Evolutionary conservation across 2,113 vertebrate species (phyloP).

Genomic region (Spea multiplicata): DNA sequence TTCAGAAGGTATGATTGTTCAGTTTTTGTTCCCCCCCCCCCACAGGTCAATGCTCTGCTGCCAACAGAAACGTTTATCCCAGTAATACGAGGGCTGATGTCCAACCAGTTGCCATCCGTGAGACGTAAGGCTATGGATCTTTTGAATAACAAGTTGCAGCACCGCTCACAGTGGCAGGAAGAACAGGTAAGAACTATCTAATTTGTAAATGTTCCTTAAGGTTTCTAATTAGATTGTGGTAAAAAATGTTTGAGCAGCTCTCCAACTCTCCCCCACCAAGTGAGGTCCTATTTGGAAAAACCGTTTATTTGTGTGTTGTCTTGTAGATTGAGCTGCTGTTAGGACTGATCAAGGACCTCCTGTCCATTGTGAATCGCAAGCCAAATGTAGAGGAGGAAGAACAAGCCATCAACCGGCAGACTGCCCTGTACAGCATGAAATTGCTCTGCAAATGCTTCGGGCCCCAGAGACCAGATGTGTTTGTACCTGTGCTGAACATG

Average conservation of each 20-base stretch:
- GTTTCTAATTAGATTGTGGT: no score
- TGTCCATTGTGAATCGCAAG: constrained; percentile 67
- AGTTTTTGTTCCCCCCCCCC: not conserved
- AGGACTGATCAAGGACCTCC: constrained; percentile 74
- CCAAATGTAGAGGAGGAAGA: constrained; percentile 70
- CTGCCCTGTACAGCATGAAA: constrained; percentile 90
- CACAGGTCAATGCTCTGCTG: constrained; percentile 86
- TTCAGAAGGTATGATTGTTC: constrained; percentile 8
- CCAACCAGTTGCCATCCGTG: constrained; percentile 77
- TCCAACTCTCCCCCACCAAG: no score
- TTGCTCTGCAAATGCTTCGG: constrained; percentile 89
- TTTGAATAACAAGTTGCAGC: constrained; percentile 90
- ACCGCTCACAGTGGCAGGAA: constrained; percentile 72
- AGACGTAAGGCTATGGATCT: constrained; percentile 94
- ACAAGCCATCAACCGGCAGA: constrained; percentile 88
- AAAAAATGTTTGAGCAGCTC: no score
- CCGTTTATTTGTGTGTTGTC: not conserved
- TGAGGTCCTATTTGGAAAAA: no score
- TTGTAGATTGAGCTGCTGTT: constrained; percentile 76
- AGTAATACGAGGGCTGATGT: constrained; percentile 83
- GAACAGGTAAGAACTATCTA: constrained; percentile 66
- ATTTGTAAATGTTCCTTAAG: not conserved
- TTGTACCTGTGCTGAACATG: constrained; percentile 75
- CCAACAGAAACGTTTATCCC: constrained; percentile 87
- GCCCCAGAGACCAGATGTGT: constrained; percentile 62